phyloP scores from a whole-genome alignment of 2,113 vertebrate species.

The Buteo buteo region DNA sequence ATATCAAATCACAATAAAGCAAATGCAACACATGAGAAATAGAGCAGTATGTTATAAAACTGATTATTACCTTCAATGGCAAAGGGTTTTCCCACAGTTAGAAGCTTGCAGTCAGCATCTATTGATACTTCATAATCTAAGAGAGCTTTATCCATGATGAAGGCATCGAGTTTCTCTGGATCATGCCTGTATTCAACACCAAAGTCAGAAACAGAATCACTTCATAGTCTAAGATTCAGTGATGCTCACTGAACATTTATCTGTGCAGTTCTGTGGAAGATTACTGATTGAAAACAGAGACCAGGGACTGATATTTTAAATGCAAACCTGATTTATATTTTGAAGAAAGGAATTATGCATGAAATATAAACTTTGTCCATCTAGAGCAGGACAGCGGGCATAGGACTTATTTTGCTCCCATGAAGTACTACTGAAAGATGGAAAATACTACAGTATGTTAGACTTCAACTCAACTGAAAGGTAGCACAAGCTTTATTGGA shows the following conservation, averaged over 20 bases:
- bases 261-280: not conserved
- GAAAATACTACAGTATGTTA: not conserved
- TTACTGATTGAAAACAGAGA: not conserved
- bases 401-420: not conserved
- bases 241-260: not conserved
- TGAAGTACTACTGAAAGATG: not conserved
- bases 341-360: not conserved
- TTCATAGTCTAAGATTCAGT: not conserved
- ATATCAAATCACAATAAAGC: not conserved
- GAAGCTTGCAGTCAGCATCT: slow-evolving; percentile 95
- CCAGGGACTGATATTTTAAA: not conserved
- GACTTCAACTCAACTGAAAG: not conserved
- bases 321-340: not conserved
- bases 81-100: slow-evolving; percentile 97
- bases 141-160: slow-evolving; percentile 99
- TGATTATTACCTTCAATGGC: slow-evolving; percentile 91
- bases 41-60: not conserved
- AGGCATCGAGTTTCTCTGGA: slow-evolving; percentile 94
- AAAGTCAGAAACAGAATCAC: slow-evolving; percentile 40
- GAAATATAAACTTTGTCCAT: not conserved
- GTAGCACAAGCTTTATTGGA: not conserved
- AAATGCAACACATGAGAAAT: not conserved
- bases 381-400: not conserved
- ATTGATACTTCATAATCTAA: slow-evolving; percentile 98
- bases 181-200: slow-evolving; percentile 80